phyloP scores from a whole-genome alignment of 2,113 vertebrate species.

The Corynorhinus townsendii region DNA sequence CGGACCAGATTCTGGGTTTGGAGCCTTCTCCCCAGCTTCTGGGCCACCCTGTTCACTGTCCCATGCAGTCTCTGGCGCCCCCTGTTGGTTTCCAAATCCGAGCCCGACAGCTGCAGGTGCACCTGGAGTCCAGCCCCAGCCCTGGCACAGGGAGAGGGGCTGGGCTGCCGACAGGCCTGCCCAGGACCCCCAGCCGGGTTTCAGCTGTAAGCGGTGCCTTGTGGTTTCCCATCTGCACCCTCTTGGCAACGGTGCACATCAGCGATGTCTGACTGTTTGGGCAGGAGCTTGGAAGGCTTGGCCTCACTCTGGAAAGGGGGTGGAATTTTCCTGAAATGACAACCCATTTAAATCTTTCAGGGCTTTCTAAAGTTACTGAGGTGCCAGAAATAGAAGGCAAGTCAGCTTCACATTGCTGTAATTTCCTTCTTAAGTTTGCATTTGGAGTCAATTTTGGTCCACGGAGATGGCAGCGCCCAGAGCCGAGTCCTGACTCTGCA shows the following conservation, averaged over 20 bases:
- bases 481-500: neutral
- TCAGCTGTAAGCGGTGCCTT: neutral
- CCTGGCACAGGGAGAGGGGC: neutral
- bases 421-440: constrained; percentile 28
- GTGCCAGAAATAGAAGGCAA: constrained; percentile 51
- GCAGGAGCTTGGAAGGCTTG: constrained; percentile 15
- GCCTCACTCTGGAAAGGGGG: neutral
- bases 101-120: neutral
- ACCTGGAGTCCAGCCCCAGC: neutral
- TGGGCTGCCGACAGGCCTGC: neutral
- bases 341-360: constrained; percentile 37
- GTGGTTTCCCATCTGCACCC: neutral
- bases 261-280: constrained; percentile 1
- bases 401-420: neutral
- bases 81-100: constrained; percentile 10
- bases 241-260: neutral
- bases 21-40: neutral
- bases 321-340: constrained; percentile 48
- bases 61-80: constrained; percentile 61
- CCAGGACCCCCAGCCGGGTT: neutral
- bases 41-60: neutral
- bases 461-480: neutral
- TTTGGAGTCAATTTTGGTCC: neutral
- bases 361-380: constrained; percentile 28
- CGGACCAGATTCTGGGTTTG: neutral